These are phyloP conservation scores for Ciconia boyciana DNA, from an alignment of 2,113 vertebrate species.

Conservation along the genomic window DNA sequence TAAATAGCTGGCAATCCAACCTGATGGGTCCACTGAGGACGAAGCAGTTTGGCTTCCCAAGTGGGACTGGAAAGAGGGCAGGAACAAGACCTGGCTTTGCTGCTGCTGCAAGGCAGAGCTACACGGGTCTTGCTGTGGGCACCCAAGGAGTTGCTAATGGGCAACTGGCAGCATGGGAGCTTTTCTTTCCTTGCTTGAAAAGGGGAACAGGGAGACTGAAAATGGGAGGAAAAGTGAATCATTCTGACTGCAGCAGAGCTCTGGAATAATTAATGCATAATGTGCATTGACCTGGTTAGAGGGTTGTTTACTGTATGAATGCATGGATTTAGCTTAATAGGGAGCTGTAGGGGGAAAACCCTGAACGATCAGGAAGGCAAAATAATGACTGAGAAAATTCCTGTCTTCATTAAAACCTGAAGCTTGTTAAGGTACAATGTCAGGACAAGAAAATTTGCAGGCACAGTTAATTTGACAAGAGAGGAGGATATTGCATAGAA, in stretches of 20 bases:
- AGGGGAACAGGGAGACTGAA: not conserved
- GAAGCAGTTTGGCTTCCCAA: not conserved
- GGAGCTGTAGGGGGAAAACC: not conserved
- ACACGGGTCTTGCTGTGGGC: rapidly evolving
- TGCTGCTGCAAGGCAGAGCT: not conserved
- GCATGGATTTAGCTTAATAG: not conserved
- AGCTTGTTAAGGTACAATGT: not conserved
- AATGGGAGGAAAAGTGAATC: not conserved
- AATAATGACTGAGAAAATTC: not conserved
- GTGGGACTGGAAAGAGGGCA: not conserved
- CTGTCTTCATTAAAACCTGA: not conserved
- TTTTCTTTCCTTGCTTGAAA: not conserved
- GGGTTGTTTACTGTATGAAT: not conserved
- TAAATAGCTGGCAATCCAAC: not conserved
- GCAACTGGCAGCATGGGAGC: not conserved
- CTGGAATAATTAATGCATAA: not conserved
- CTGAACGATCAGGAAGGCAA: not conserved
- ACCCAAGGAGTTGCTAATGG: not conserved
- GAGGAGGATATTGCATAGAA: not conserved
- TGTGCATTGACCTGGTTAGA: conserved; percentile 14
- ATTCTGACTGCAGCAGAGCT: not conserved
- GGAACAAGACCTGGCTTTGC: not conserved
- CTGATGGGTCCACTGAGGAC: not conserved
- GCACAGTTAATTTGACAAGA: not conserved
- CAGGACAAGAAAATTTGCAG: not conserved